Evolutionary conservation across 2,797 vertebrate species (phyloP).

Genomic region (Peromyscus aztecus): DNA sequence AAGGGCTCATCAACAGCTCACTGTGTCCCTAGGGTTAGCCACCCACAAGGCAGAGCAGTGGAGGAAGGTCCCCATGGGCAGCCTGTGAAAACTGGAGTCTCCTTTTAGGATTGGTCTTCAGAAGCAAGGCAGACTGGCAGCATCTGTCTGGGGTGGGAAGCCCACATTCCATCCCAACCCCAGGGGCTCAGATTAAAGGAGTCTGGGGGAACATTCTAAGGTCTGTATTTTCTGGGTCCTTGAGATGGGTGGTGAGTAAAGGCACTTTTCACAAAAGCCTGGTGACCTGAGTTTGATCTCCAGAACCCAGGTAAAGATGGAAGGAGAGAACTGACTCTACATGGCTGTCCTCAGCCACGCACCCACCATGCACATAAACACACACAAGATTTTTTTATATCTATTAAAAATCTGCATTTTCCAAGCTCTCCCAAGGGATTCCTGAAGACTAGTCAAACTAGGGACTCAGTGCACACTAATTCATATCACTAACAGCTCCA

Average conservation of each 20-base stretch:
- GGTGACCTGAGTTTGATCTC: background rate
- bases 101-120: background rate
- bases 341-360: background rate
- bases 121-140: background rate
- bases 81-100: background rate
- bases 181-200: background rate
- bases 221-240: background rate
- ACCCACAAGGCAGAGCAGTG: background rate
- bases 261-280: background rate
- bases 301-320: background rate
- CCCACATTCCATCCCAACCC: background rate
- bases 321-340: background rate
- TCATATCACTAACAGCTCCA: background rate
- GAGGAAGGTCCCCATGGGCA: background rate
- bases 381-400: background rate
- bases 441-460: constrained; percentile 19
- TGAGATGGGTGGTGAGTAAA: background rate
- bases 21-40: too few species aligned
- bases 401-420: background rate
- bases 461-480: background rate
- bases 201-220: background rate
- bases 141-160: background rate
- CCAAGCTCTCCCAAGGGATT: background rate
- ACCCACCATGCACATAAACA: background rate
- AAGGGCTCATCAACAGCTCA: background rate